Percentiles rank a stretch among this genome's conserved stretches.
phyloP scores from a whole-genome alignment of 2,888 invertebrate species.

The Ernsta delagoae region DNA sequence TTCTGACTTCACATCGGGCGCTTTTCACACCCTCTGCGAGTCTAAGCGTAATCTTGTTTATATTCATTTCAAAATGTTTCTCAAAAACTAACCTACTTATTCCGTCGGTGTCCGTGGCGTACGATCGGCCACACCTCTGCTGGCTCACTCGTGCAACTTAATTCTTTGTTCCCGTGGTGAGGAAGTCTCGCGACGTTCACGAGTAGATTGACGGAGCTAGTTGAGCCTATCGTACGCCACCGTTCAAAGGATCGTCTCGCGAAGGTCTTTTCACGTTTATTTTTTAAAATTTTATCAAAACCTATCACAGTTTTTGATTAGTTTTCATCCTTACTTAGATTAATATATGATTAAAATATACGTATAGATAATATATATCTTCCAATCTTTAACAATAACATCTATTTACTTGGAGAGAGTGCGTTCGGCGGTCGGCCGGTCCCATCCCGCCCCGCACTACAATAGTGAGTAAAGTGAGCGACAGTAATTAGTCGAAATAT shows the following conservation, averaged over 20 bases:
- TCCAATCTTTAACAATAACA: constrained; percentile 83
- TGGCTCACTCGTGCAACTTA: constrained; percentile 38
- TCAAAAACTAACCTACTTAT: constrained; percentile 73
- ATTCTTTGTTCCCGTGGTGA: constrained; percentile 26
- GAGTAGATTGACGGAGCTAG: background rate
- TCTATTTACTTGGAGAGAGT: constrained; percentile 76
- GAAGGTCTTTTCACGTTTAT: constrained; percentile 56
- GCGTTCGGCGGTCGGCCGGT: constrained; percentile 46
- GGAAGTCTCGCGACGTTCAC: background rate
- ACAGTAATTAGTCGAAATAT: constrained; percentile 48
- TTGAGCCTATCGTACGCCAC: constrained; percentile 40
- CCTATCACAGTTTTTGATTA: constrained; percentile 85
- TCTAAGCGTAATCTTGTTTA: constrained; percentile 58
- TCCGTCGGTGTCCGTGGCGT: constrained; percentile 47
- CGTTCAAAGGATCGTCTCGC: constrained; percentile 47
- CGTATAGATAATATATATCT: constrained; percentile 82
- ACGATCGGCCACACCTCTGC: constrained; percentile 30
- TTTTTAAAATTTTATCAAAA: constrained; percentile 84
- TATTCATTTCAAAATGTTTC: constrained; percentile 65
- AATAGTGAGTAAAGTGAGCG: constrained; percentile 49
- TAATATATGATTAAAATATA: constrained; percentile 85
- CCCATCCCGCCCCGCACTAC: constrained; percentile 30
- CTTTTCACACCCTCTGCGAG: constrained; percentile 50
- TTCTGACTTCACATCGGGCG: constrained; percentile 51
- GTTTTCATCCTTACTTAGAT: constrained; percentile 82